These are phyloP conservation scores for Yponomeuta sedellus DNA, from an alignment of 2,888 invertebrate genomes.

Conservation along the genomic window DNA sequence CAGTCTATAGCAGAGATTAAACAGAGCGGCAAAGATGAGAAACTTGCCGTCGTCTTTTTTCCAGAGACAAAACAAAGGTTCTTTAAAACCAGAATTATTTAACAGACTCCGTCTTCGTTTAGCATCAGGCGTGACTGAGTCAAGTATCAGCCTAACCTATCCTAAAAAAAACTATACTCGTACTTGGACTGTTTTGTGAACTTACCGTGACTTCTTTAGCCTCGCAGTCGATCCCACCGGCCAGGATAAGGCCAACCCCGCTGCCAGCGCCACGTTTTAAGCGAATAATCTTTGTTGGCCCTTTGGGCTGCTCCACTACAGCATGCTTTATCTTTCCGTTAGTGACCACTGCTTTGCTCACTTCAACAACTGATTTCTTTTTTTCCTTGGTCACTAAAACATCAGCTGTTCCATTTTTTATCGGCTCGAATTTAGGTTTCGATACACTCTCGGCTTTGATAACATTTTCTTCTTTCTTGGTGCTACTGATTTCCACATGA, in stretches of 20 bases:
- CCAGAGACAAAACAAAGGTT: too few species aligned
- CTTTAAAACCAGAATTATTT: too few species aligned
- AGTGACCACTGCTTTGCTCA: slow-evolving; percentile 28
- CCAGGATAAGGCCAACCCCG: slow-evolving; percentile 90
- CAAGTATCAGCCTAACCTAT: too few species aligned
- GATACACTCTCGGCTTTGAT: slow-evolving; percentile 18
- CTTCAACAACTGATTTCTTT: slow-evolving; percentile 29
- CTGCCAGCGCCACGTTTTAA: slow-evolving; percentile 65
- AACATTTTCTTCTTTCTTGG: slow-evolving; percentile 20
- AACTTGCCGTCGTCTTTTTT: too few species aligned
- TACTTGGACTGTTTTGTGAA: neutral
- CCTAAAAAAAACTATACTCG: too few species aligned
- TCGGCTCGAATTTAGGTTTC: slow-evolving; percentile 8
- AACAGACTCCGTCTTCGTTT: too few species aligned
- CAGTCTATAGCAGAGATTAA: too few species aligned
- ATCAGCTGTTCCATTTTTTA: slow-evolving; percentile 9
- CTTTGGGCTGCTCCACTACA: slow-evolving; percentile 33
- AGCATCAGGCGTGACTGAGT: too few species aligned
- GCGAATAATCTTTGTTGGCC: slow-evolving; percentile 46
- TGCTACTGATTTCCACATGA: slow-evolving; percentile 24
- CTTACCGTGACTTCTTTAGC: slow-evolving; percentile 91
- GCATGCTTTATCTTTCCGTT: slow-evolving; percentile 34
- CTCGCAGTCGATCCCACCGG: slow-evolving; percentile 93
- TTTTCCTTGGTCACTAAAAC: slow-evolving; percentile 22
- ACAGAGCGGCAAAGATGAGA: too few species aligned